Conservation (phyloP, 2,888 invertebrate genomes). For the Scaptomyza flava region DNA sequence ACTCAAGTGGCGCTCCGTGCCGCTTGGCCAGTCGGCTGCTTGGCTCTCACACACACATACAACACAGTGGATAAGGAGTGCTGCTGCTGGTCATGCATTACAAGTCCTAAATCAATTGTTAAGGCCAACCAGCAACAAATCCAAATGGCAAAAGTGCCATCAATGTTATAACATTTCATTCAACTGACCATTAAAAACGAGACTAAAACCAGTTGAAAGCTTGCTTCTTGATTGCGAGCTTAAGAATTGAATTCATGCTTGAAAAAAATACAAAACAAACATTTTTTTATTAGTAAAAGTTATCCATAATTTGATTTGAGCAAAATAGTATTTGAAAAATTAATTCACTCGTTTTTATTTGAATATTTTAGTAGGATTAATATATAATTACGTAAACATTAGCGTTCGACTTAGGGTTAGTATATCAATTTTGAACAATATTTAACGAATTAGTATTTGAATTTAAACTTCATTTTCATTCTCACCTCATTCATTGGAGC, state of each 20-base stretch:
- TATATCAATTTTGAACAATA: too few species aligned
- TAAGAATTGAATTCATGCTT: too few species aligned
- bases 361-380: too few species aligned
- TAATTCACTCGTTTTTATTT: too few species aligned
- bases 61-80: constrained; percentile 8
- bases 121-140: constrained; percentile 49
- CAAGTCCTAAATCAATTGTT: constrained; percentile 72
- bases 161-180: constrained; percentile 2
- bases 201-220: background rate
- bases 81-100: constrained; percentile 54
- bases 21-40: constrained; percentile 71
- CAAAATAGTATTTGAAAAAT: too few species aligned
- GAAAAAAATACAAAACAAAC: too few species aligned
- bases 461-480: too few species aligned
- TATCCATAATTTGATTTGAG: too few species aligned
- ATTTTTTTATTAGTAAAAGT: too few species aligned
- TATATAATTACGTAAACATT: too few species aligned
- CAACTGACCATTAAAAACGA: background rate
- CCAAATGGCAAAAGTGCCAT: constrained; percentile 32
- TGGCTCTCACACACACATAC: constrained; percentile 45
- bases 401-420: too few species aligned
- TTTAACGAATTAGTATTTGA: too few species aligned
- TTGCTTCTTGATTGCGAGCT: background rate
- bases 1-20: constrained; percentile 80
- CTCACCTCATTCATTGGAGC: constrained; percentile 25